Evolutionary conservation across 2,113 vertebrate species (phyloP).

Genomic region (Scartelaos histophorus): DNA sequence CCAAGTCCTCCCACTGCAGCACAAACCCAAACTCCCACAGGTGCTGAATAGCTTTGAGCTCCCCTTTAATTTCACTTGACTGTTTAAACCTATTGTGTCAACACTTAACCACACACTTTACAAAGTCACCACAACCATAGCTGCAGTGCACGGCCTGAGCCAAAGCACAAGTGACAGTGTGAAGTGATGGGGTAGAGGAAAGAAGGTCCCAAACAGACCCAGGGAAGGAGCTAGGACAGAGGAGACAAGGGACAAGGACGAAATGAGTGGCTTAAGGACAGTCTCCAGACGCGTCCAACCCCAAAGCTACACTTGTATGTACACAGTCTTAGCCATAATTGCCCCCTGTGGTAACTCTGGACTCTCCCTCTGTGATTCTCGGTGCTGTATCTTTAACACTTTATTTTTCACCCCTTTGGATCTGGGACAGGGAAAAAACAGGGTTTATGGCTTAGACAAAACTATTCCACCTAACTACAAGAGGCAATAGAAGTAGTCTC

Average conservation of each 20-base stretch:
- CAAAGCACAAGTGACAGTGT: slow-evolving; percentile 69
- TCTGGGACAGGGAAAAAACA: slow-evolving; percentile 10
- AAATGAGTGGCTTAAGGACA: slow-evolving; percentile 61
- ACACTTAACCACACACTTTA: slow-evolving; percentile 39
- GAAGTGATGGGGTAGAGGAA: slow-evolving; percentile 56
- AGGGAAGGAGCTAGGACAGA: slow-evolving; percentile 59
- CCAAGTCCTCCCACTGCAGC: slow-evolving; percentile 17
- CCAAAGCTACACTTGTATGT: slow-evolving; percentile 40
- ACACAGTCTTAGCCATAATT: slow-evolving; percentile 62
- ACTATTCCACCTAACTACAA: no score
- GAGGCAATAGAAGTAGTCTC: no score
- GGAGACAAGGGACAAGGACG: slow-evolving; percentile 64
- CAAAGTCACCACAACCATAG: slow-evolving; percentile 18
- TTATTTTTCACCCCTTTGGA: slow-evolving; percentile 50
- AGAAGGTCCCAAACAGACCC: slow-evolving; percentile 56
- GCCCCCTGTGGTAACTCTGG: slow-evolving; percentile 70
- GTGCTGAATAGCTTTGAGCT: slow-evolving; percentile 40
- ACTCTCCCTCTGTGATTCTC: slow-evolving; percentile 62
- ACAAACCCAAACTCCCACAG: slow-evolving; percentile 21
- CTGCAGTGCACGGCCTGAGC: slow-evolving; percentile 54
- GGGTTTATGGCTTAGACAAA: background rate
- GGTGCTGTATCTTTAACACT: slow-evolving; percentile 69
- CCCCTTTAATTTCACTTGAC: slow-evolving; percentile 10
- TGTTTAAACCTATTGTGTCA: slow-evolving; percentile 47
- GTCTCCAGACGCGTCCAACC: slow-evolving; percentile 54